These are phyloP conservation scores for Rhinatrema bivittatum DNA, from an alignment of 2,797 vertebrate species.

Conservation along the genomic window DNA sequence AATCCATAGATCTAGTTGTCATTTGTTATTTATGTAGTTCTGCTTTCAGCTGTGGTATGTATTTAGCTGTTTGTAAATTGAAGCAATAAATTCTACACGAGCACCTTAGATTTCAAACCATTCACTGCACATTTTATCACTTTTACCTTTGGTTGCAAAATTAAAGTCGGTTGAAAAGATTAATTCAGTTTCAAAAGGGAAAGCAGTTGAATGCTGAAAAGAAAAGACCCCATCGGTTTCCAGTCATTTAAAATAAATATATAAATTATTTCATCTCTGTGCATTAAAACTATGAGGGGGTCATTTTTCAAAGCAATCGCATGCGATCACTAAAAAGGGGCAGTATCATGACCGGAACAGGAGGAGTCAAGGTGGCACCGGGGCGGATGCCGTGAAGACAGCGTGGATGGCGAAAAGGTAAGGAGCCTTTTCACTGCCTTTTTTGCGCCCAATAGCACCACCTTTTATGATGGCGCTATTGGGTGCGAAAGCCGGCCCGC, in stretches of 20 bases:
- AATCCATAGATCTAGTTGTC: slow-evolving; percentile 31
- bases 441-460: no score
- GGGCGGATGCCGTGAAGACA: no score
- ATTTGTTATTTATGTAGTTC: slow-evolving; percentile 9
- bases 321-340: no score
- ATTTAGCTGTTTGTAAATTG: slow-evolving; percentile 20
- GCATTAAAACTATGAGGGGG: no score
- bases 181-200: slow-evolving; percentile 24
- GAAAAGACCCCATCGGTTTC: slow-evolving; percentile 19
- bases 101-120: slow-evolving; percentile 16
- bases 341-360: no score
- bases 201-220: slow-evolving; percentile 17
- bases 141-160: slow-evolving; percentile 8
- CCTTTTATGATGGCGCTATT: no score
- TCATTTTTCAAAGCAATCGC: no score
- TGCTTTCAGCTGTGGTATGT: slow-evolving; percentile 2
- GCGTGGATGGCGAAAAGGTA: no score
- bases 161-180: slow-evolving; percentile 31
- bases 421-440: no score
- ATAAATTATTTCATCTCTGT: slow-evolving; percentile 23
- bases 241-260: slow-evolving; percentile 27
- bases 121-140: slow-evolving; percentile 22
- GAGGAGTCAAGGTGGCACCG: no score
- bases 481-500: no score
- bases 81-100: slow-evolving; percentile 17